Conservation (phyloP, 2,797 vertebrate genomes). For the Heliangelus exortis region DNA sequence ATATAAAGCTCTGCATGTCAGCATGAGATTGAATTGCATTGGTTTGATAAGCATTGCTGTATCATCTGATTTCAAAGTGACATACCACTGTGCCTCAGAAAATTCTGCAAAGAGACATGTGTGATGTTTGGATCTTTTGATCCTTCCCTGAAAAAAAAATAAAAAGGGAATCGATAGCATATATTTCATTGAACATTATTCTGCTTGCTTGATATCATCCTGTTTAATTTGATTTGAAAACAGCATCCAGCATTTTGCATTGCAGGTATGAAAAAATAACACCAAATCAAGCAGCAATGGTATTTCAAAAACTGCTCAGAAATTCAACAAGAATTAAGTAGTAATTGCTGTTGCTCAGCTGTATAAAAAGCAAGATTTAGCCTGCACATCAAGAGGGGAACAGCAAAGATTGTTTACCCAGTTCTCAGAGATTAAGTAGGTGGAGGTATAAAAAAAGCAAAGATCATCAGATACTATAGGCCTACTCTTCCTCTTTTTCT, state of each 20-base stretch:
- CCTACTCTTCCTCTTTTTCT: neutral
- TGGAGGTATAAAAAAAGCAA: neutral
- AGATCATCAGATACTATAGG: neutral
- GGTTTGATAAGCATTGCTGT: conserved; percentile 4
- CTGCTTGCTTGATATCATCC: neutral
- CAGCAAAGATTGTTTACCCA: neutral
- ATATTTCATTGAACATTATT: neutral
- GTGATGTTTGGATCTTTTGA: neutral
- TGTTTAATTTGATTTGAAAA: conserved; percentile 29
- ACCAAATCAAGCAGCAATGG: neutral
- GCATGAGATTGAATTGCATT: neutral
- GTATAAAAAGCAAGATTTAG: neutral
- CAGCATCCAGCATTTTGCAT: neutral
- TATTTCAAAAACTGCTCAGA: neutral
- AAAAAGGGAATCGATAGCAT: neutral
- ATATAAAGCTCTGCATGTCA: neutral
- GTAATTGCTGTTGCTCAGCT: neutral
- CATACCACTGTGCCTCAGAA: neutral
- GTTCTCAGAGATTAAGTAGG: conserved; percentile 16
- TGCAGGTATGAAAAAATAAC: neutral
- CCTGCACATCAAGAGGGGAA: neutral
- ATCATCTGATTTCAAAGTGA: conserved; percentile 38
- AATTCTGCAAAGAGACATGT: neutral
- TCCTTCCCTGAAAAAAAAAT: neutral
- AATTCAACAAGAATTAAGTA: neutral